Base-by-base conservation (phyloP, 2,113 vertebrate genomes). In the Astatotilapia flaviijosephi region DNA sequence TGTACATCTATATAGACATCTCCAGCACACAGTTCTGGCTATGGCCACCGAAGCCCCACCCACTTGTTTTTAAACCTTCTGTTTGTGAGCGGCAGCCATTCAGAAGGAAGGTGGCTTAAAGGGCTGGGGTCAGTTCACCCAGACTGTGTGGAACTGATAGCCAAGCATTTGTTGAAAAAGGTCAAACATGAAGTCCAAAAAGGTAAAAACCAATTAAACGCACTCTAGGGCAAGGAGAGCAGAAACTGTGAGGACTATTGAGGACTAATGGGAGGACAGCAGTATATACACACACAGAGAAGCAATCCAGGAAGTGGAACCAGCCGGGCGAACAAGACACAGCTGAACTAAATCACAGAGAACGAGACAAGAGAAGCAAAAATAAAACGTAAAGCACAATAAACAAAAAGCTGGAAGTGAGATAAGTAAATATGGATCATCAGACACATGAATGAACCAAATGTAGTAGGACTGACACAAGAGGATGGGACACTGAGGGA, bases 181-280 rank as follows among this genome's bases (percentile, higher is more conserved):
- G 15, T 62, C 17, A 62, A 62, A 62, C 58, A 35, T 0, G 31
- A 62, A 62, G 17, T 62, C 60, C 9, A 65, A 35, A 62, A 65
- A 35, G 17, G 60, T 35, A 4, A 65, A 65, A 65, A 65, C 60
- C 31, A 65, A 12, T n/a, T 35, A 65, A 65, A n/a, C 1, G 1
- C 60, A 65, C 6, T 0, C 4, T 4, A 2, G 1, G 6, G 6
- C 60, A n/a, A n/a, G 31, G 4, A 0, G 60, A 65, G 31, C 60
- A 35, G 31, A 12, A 12, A 35, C 58, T 35, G 31, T 35, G 15
- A 62, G 58, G 17, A 62, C 58, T 1, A 10, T 6, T 60, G 0
- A 2, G 31, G 58, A 65, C 17, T n/a, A 35, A 65, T 65, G 31
- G 31, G 31, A 65, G 60, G 31, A 65, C 60, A 35, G 58, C 58